Base-by-base conservation (phyloP, 2,888 invertebrate species). In the Unio delphinus region DNA sequence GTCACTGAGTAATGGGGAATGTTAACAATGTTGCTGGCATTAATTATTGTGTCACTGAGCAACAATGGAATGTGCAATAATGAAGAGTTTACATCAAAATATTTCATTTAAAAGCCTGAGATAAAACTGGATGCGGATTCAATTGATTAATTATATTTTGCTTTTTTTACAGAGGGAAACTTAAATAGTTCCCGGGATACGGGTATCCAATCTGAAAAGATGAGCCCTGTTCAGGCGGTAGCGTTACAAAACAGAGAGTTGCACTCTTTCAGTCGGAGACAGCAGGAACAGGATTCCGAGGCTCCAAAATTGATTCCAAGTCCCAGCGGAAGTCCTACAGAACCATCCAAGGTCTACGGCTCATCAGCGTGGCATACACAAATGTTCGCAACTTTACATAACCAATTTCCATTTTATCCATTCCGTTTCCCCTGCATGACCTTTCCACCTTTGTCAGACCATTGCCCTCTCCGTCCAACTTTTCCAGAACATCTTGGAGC, bases 331-430 rank as follows among this genome's bases (percentile, higher is more conserved):
- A 30, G 60, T 3, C 61, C 67, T 34, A 56, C 69, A 56, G 62
- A 70, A 65, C 61, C 69, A 26, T 59, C 73, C 11, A 57, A 67
- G n/a, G 55, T 69, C 56, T 34, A 56, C 56, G 61, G 73, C 65
- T 66, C 67, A 61, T 67, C 69, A 58, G 72, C 70, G 68, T 76
- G 69, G 68, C 64, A 57, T 58, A 55, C 58, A 26, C 34, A 64
- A 34, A 18, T 65, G 4, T 59, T 68, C 56, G 61, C 28, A 55
- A 30, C 63, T 55, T 30, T 63, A 45, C 72, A 63, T 55, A 67
- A 55, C 30, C 73, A 67, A 56, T 64, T 62, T 28, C 63, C 72
- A 45, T 69, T 65, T 34, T 65, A 56, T 26, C 65, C 65, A 20
- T 65, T 59, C 8, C 23, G 65, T n/a, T 26, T 26, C 8, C 55